A percentile compares a stretch with the other conserved stretches of the same genome.
Conservation (phyloP, 2,113 vertebrate genomes). For the Chunga burmeisteri region DNA sequence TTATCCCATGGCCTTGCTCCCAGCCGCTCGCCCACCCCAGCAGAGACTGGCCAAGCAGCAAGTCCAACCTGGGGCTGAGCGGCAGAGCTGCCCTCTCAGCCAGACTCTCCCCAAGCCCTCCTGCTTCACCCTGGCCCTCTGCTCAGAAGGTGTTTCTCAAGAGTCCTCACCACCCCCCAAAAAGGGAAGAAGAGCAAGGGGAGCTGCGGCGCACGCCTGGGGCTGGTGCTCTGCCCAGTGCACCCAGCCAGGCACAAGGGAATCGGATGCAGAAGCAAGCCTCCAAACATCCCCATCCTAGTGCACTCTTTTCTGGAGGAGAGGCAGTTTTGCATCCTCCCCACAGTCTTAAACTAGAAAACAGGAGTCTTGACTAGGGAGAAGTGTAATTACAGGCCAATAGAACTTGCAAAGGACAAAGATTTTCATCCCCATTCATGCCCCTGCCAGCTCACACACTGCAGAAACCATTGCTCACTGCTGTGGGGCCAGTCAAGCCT, state of each 20-base stretch:
- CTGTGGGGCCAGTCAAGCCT: background rate
- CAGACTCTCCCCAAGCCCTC: background rate
- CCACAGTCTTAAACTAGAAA: background rate
- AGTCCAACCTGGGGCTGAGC: rapidly evolving
- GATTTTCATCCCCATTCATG: background rate
- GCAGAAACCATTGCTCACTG: background rate
- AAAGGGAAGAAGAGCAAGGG: background rate
- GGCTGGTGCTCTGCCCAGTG: background rate
- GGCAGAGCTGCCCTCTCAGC: background rate
- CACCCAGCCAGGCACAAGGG: background rate
- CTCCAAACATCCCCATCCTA: too few species aligned
- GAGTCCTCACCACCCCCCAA: background rate
- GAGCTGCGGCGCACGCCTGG: rapidly evolving
- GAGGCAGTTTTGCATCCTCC: background rate
- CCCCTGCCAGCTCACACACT: background rate
- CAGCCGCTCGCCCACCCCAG: background rate
- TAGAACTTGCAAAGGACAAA: background rate
- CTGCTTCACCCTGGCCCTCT: background rate
- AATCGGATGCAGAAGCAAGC: rapidly evolving
- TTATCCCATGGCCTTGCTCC: background rate
- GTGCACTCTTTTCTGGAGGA: background rate
- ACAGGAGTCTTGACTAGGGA: background rate
- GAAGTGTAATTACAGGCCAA: background rate
- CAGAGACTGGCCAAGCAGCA: rapidly evolving
- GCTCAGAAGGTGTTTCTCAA: background rate